Conservation (phyloP, 2,888 invertebrate genomes). For the Unio delphinus region DNA sequence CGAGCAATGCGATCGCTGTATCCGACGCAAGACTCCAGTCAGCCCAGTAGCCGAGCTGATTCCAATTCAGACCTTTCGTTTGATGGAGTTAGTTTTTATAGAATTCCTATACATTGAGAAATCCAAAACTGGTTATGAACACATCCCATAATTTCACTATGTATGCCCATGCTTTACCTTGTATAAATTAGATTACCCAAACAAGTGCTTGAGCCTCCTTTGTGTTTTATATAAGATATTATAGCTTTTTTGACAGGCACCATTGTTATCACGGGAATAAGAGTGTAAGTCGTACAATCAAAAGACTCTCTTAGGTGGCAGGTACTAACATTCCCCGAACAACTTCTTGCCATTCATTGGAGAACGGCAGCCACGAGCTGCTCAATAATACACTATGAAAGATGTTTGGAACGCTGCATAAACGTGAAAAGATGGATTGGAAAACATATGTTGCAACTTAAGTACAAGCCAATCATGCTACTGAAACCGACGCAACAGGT, state of each 20-base stretch:
- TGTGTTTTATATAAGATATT: conserved; percentile 15
- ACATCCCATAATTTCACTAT: too few species aligned
- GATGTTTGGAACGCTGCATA: conserved; percentile 17
- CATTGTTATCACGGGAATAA: conserved; percentile 18
- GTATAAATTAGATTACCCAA: conserved; percentile 16
- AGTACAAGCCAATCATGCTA: conserved; percentile 17
- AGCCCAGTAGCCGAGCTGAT: too few species aligned
- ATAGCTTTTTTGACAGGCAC: conserved; percentile 15
- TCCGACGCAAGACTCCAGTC: too few species aligned
- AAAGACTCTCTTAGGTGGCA: conserved; percentile 5
- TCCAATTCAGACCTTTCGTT: too few species aligned
- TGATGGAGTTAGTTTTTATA: too few species aligned
- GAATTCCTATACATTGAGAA: conserved; percentile 11
- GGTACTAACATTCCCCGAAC: conserved; percentile 11
- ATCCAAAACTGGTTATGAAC: background rate
- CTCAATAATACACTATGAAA: conserved; percentile 17
- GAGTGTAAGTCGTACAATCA: conserved; percentile 18
- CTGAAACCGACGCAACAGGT: conserved; percentile 12
- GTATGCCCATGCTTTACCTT: conserved; percentile 3
- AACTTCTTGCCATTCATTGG: conserved; percentile 18
- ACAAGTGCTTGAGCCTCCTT: conserved; percentile 8
- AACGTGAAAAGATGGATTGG: conserved; percentile 12
- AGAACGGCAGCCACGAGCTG: conserved; percentile 15
- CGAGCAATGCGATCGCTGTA: too few species aligned
- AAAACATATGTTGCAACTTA: conserved; percentile 5